Conservation (phyloP, 1,140 invertebrate genomes). For the Drosophila nigromelanica region DNA sequence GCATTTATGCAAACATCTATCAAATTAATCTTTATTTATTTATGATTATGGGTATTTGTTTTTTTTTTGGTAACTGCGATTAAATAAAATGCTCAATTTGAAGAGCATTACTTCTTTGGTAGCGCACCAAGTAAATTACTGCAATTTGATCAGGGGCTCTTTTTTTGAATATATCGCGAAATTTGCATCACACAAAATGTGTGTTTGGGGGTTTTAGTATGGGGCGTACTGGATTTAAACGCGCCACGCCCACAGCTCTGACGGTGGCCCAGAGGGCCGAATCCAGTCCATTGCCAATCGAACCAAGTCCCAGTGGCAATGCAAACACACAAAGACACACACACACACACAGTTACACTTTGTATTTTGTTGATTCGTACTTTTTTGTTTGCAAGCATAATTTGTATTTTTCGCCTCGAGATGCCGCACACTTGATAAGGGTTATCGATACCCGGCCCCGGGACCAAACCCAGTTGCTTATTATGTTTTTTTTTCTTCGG, state of each 20-base stretch:
- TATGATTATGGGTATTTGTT: too few species aligned
- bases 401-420: slow-evolving; percentile 59
- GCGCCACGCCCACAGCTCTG: slow-evolving; percentile 51
- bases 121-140: slow-evolving; percentile 48
- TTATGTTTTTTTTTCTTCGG: slow-evolving; percentile 27
- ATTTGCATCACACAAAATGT: slow-evolving; percentile 40
- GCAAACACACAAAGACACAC: slow-evolving; percentile 22
- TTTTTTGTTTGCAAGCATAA: slow-evolving; percentile 62
- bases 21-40: slow-evolving; percentile 26
- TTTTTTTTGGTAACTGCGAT: slow-evolving; percentile 12
- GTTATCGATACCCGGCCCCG: slow-evolving; percentile 56
- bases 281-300: slow-evolving; percentile 12
- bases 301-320: slow-evolving; percentile 9
- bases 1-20: slow-evolving; percentile 31
- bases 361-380: neutral
- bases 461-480: slow-evolving; percentile 34
- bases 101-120: slow-evolving; percentile 11
- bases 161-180: slow-evolving; percentile 46
- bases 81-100: slow-evolving; percentile 44
- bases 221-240: slow-evolving; percentile 43
- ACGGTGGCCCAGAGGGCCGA: slow-evolving; percentile 40
- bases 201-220: slow-evolving; percentile 2
- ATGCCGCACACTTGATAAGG: slow-evolving; percentile 72
- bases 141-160: slow-evolving; percentile 52
- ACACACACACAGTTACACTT: slow-evolving; percentile 14